Evolutionary conservation across 2,888 invertebrate genomes (phyloP).

Genomic region (Agelastica alni): DNA sequence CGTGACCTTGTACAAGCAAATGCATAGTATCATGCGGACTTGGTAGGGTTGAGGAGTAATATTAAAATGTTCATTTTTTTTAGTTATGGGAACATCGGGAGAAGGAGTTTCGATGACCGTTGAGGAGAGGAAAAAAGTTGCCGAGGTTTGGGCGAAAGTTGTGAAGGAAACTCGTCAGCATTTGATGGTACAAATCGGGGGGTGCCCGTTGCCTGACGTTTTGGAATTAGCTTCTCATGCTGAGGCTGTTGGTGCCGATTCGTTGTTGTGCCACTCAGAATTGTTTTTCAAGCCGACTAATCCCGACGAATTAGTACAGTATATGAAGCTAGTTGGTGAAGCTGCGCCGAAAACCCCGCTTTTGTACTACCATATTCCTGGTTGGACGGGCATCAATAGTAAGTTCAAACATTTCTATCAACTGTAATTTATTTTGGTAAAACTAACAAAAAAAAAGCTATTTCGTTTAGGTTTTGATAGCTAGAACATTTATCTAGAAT

Average conservation of each 20-base stretch:
- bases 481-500: no score
- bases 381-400: slow-evolving; percentile 73
- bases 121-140: slow-evolving; percentile 67
- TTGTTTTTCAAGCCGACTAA: slow-evolving; percentile 73
- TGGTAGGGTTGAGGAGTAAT: no score
- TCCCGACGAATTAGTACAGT: slow-evolving; percentile 65
- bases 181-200: slow-evolving; percentile 76
- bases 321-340: slow-evolving; percentile 63
- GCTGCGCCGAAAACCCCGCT: slow-evolving; percentile 66
- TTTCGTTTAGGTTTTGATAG: no score
- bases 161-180: slow-evolving; percentile 62
- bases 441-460: no score
- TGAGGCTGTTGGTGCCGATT: slow-evolving; percentile 66
- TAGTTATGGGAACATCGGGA: slow-evolving; percentile 81
- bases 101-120: slow-evolving; percentile 73
- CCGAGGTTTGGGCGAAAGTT: slow-evolving; percentile 67
- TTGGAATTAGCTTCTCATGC: slow-evolving; percentile 71
- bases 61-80: slow-evolving; percentile 27
- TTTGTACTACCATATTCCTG: slow-evolving; percentile 83
- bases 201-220: slow-evolving; percentile 69
- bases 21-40: no score
- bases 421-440: no score
- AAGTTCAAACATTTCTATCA: no score
- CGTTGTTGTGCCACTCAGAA: slow-evolving; percentile 75
- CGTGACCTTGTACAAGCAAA: no score